Evolutionary conservation across 2,888 invertebrate genomes (phyloP), one percentile per base, ranked within the genome.

Genomic region (Empis stercorea): DNA sequence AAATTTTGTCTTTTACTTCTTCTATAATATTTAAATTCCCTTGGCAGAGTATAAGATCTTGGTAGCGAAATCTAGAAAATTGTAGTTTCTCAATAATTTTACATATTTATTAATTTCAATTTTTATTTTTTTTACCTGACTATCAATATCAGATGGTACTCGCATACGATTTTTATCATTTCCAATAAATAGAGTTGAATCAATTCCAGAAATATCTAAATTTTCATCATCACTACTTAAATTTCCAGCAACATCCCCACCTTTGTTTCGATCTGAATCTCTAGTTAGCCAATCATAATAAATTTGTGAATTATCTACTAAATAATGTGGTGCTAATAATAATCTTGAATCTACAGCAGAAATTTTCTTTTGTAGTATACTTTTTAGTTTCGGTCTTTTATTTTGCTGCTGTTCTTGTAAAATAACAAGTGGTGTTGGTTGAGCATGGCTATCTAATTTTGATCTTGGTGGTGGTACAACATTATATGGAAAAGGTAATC

Each of bases 11-110:
- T 71, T 47, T 70, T 61, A 42, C 68, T 73, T 52, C 80, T 70
- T 32, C 83, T 69, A 71, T 83, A 83, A 71, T 87, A 88, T 59
- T 86, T 84, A 69, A 88, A 88, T 70, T 88, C 87, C 14, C 87
- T 76, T 2, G 88, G 88, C 44, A 89, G 70, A 1, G 88, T 89
- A 64, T 88, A 88, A 27, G 87, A 87, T 17, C 88, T 76, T 1
- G 89, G 88, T 46, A 88, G 70, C 3, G 87, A 87, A 55, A 88
- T 77, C 76, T 87, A 78, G 57, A 20, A 15, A 9, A 30, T 20
- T 14, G 14, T 23, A 10, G 4, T 15, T 13, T 38, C 17, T 4
- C n/a, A n/a, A n/a, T n/a, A n/a, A 36, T 36, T n/a, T 36, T n/a
- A 4, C 3, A 36, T n/a, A 36, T 36, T 10, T 15, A 10, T 9